Evolutionary conservation across 2,113 vertebrate species (phyloP), one percentile per base, ranked within the genome.

Genomic region (Cervus canadensis): DNA sequence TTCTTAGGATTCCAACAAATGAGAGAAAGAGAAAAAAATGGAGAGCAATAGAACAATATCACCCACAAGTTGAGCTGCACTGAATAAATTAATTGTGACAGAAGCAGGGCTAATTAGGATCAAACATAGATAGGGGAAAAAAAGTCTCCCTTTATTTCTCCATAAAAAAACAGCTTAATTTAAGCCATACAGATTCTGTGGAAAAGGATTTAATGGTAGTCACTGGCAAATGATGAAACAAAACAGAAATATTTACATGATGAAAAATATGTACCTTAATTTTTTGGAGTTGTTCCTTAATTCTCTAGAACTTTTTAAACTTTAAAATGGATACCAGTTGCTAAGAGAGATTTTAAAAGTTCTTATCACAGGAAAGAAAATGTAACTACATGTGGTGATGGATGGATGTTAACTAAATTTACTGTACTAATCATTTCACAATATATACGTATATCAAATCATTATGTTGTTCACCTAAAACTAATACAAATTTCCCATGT

Each of bases 21-120:
- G 74, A 85, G 90, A 86, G 78, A 79, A 57, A 48, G 26, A 60
- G 14, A n/a, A 23, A 50, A 87, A 76, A 59, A 36, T 17, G 19
- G 30, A 89, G 93, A 74, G 36, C 83, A 91, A 88, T 21, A 94
- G 76, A 62, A 96, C 87, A 89, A 79, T 89, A 89, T 92, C 30
- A 43, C 30, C 64, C 48, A 57, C 43, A 93, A 78, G 60, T 17
- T 64, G 56, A 95, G 71, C 85, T 62, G 86, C 57, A 57, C 16
- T 88, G 71, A 90, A 43, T 86, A 95, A 92, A 96, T 95, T 71
- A 91, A 94, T 45, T 62, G 92, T 94, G 96, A 97, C 95, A 94
- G 90, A 96, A 95, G 52, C 60, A 94, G 50, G 60, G 60, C 92
- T 97, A 97, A 97, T 98, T 97, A 96, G 87, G 94, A 89, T 76